Base-by-base conservation (phyloP, 2,113 vertebrate genomes). In the Odobenus rosmarus region DNA sequence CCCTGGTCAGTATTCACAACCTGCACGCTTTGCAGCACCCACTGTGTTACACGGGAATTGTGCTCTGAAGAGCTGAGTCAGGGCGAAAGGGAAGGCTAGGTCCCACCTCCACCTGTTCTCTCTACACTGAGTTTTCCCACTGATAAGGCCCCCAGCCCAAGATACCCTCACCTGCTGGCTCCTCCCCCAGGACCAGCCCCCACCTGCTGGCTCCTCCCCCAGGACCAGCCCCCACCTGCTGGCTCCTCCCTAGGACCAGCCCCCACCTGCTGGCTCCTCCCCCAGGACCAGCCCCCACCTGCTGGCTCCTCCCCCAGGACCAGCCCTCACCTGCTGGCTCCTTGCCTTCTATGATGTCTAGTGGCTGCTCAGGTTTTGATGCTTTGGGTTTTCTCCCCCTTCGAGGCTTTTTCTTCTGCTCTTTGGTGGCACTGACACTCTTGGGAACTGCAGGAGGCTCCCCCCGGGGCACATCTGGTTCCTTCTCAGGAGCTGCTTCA, bases 371-470 rank as follows among this genome's bases (percentile, higher is more conserved):
- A 0, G 91, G 74, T 98, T 99, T 99, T 42, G 99, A 97, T 14
- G 97, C 97, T 98, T 99, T 99, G 16, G 98, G 96, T 96, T 99
- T 99, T 83, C 99, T 99, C 6, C 99, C 99, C 46, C 99, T 98
- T 87, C 98, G 98, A 14, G 97, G 98, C 93, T 99, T 99, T 96
- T 98, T 99, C 98, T 98, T 99, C 7, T 98, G 98, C 83, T 98
- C 98, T 10, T 97, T 96, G 71, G 86, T 94, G 51, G 97, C 92
- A 11, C 96, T 64, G 4, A 93, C 53, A 10, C 53, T 72, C 24
- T 98, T 94, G 59, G 96, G 90, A 10, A 80, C 16, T 0, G 69
- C 85, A 0, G 97, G 96, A 0, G 97, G 96, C 8, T 98, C 98
- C 0, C 69, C 97, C 31, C 74, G 79, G 0, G 98, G 72, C 14